A percentile compares a stretch with the other conserved stretches of the same genome.
phyloP scores from a whole-genome alignment of 2,888 invertebrate genomes.

The Pseudoips prasinana region DNA sequence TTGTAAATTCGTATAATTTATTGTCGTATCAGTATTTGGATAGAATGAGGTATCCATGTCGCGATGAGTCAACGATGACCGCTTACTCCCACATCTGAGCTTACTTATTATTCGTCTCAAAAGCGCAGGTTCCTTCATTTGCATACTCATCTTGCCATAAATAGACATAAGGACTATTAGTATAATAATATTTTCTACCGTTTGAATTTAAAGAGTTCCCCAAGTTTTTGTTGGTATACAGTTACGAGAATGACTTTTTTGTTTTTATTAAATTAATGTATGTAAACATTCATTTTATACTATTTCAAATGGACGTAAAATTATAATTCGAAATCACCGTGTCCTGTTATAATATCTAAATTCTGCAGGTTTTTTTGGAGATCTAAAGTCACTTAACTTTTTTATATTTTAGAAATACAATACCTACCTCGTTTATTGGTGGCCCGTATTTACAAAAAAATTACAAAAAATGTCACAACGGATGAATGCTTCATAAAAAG shows the following conservation, averaged over 20 bases:
- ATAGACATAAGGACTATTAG: slow-evolving; percentile 30
- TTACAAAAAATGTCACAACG: slow-evolving; percentile 7
- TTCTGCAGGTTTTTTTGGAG: no score
- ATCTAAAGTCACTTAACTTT: slow-evolving; percentile 1
- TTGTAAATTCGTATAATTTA: slow-evolving; percentile 47
- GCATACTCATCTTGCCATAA: slow-evolving; percentile 47
- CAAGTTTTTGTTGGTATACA: slow-evolving; percentile 14
- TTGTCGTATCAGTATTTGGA: slow-evolving; percentile 53
- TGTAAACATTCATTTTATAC: no score
- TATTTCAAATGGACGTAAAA: no score
- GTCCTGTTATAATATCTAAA: no score
- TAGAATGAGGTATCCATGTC: slow-evolving; percentile 43
- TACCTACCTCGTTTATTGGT: not conserved
- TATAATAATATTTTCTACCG: no score
- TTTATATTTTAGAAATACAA: slow-evolving; percentile 6
- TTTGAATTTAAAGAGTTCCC: no score
- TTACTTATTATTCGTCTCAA: slow-evolving; percentile 22
- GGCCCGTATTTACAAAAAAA: slow-evolving; percentile 1
- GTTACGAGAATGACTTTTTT: slow-evolving; percentile 24
- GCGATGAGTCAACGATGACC: slow-evolving; percentile 54
- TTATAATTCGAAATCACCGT: no score
- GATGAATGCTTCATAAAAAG: slow-evolving; percentile 8
- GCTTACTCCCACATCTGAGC: slow-evolving; percentile 49
- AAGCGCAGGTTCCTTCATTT: slow-evolving; percentile 42
- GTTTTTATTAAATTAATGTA: not conserved